Percentiles rank a stretch among this genome's conserved stretches.
Evolutionary conservation across 1,140 invertebrate genomes (phyloP).

Genomic region (Copidosoma floridanum): DNA sequence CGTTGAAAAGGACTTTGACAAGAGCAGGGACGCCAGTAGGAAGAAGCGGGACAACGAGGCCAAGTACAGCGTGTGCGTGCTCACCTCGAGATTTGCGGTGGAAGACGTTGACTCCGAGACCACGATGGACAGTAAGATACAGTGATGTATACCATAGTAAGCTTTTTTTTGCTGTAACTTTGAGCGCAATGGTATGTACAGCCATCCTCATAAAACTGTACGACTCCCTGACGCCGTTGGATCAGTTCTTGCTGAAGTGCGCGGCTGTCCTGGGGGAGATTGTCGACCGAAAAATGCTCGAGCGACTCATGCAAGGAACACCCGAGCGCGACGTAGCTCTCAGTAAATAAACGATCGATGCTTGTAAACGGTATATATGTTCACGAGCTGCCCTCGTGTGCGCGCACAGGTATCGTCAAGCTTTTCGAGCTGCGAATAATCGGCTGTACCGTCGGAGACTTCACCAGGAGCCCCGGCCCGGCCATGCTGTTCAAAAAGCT

Average conservation of each 20-base stretch:
- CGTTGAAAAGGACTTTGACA: too few relatives aligned
- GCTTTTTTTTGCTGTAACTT: too few relatives aligned
- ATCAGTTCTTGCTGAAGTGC: constrained; percentile 64
- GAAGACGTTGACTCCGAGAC: constrained; percentile 46
- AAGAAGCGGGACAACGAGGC: too few relatives aligned
- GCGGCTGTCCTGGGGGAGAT: constrained; percentile 61
- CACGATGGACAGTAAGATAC: constrained; percentile 53
- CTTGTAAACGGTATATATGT: too few relatives aligned
- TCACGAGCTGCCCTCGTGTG: too few relatives aligned
- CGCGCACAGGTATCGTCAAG: constrained; percentile 58
- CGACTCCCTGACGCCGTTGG: constrained; percentile 60
- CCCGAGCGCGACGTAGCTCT: constrained; percentile 51
- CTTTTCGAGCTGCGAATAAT: constrained; percentile 62
- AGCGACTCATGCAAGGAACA: constrained; percentile 55
- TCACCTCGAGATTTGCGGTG: constrained; percentile 34
- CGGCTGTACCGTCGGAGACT: constrained; percentile 61
- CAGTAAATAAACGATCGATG: constrained; percentile 47
- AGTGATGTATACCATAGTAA: too few relatives aligned
- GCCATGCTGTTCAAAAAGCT: background rate
- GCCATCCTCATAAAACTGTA: constrained; percentile 62
- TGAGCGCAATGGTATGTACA: too few relatives aligned
- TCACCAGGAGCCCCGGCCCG: constrained; percentile 43
- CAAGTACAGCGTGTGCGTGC: constrained; percentile 37
- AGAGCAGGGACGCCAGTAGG: too few relatives aligned
- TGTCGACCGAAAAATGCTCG: constrained; percentile 59